Evolutionary conservation across 1,140 invertebrate species (phyloP).

Genomic region (Caerostris extrusa): DNA sequence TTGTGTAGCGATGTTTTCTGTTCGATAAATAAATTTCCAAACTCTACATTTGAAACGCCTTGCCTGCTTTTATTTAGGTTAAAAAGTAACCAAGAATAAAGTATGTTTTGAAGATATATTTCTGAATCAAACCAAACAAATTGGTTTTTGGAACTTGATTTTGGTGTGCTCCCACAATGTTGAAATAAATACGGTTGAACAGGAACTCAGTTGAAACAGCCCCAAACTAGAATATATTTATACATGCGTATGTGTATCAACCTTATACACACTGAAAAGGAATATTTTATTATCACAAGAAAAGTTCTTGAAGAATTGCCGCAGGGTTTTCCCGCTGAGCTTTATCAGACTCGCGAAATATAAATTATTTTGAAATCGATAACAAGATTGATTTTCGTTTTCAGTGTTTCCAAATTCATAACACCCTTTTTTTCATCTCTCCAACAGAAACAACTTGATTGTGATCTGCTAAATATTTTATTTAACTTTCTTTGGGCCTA

Average conservation of each 20-base stretch:
- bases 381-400: constrained; percentile 37
- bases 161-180: not conserved
- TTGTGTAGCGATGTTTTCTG: constrained; percentile 8
- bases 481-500: not conserved
- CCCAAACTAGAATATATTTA: constrained; percentile 34
- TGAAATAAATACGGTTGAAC: constrained; percentile 30
- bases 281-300: constrained; percentile 38
- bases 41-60: not conserved
- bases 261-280: not conserved
- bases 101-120: constrained; percentile 48
- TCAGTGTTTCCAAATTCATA: constrained; percentile 16
- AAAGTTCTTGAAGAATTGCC: constrained; percentile 51
- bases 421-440: not conserved
- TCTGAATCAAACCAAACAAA: not conserved
- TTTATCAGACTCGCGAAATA: constrained; percentile 45
- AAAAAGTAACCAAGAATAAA: no score
- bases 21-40: constrained; percentile 60
- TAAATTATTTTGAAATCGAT: constrained; percentile 48
- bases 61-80: constrained; percentile 24
- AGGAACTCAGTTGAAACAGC: constrained; percentile 8
- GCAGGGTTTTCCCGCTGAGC: not conserved
- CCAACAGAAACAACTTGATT: not conserved
- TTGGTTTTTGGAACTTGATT: constrained; percentile 42
- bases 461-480: not conserved
- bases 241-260: constrained; percentile 9